Conservation (phyloP, 2,888 invertebrate species). For the Hemithea aestivaria region DNA sequence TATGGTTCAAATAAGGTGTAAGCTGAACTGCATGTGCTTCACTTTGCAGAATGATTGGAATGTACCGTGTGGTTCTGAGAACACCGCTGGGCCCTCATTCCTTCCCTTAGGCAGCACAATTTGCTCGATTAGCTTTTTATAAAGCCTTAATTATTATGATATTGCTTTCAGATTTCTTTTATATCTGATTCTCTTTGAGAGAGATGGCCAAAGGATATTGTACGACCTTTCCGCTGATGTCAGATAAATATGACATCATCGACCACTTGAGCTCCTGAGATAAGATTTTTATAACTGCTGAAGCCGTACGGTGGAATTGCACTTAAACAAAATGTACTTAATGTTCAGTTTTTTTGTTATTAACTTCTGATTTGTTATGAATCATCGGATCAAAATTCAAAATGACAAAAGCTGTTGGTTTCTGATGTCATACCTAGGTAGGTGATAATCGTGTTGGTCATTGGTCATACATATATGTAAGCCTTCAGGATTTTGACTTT, state of each 20-base stretch:
- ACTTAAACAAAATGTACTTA: no score
- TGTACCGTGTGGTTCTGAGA: slow-evolving; percentile 50
- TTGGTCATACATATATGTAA: no score
- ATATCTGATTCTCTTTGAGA: slow-evolving; percentile 21
- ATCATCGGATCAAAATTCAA: no score
- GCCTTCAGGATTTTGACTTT: no score
- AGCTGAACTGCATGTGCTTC: slow-evolving; percentile 26
- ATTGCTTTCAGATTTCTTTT: slow-evolving; percentile 31
- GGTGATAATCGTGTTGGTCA: no score
- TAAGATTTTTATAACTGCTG: slow-evolving; percentile 4
- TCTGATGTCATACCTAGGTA: no score
- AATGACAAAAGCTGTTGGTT: no score
- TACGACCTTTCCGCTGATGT: no score
- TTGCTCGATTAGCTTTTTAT: slow-evolving; percentile 46
- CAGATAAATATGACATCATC: not conserved
- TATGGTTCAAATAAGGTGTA: slow-evolving; percentile 16
- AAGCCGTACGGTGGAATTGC: not conserved
- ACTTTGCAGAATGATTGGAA: slow-evolving; percentile 45
- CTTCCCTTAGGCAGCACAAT: slow-evolving; percentile 39
- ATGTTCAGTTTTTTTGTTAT: no score
- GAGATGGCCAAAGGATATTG: slow-evolving; percentile 1
- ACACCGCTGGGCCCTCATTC: slow-evolving; percentile 40
- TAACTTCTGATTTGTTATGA: no score
- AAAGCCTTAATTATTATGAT: slow-evolving; percentile 31
- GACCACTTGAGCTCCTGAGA: slow-evolving; percentile 1